Evolutionary conservation across 2,113 vertebrate species (phyloP).

Genomic region (Tapirus terrestris): DNA sequence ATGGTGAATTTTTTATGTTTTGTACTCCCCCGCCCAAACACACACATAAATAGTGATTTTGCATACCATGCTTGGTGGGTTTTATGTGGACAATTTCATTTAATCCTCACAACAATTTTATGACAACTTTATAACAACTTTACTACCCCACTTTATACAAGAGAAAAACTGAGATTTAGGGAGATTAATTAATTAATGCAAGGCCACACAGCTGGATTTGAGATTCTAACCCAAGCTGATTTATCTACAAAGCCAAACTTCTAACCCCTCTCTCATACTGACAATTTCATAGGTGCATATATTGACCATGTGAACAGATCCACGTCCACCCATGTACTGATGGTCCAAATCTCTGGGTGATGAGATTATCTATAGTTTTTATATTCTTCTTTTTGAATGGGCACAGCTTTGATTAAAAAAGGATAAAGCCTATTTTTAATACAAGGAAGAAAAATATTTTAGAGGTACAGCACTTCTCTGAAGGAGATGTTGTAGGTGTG

Average conservation of each 20-base stretch:
- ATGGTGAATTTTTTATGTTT: background rate
- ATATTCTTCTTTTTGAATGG: background rate
- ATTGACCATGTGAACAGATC: background rate
- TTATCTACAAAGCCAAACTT: background rate
- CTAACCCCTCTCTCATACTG: background rate
- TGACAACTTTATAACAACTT: background rate
- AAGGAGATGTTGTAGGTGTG: background rate
- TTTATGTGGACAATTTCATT: constrained; percentile 1
- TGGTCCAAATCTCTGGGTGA: background rate
- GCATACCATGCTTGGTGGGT: background rate
- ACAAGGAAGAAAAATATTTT: background rate
- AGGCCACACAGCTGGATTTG: background rate
- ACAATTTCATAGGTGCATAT: background rate
- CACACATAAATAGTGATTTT: background rate
- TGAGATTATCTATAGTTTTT: background rate
- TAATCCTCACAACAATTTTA: background rate
- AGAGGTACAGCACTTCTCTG: background rate
- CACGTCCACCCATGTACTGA: background rate
- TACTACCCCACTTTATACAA: background rate
- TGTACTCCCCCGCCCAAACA: background rate
- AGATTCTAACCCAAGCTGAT: background rate
- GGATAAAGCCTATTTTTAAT: background rate
- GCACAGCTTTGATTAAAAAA: background rate
- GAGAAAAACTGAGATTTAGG: background rate
- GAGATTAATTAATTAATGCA: background rate